Percentiles rank a stretch among this genome's conserved stretches.
phyloP scores from a whole-genome alignment of 2,888 invertebrate genomes.

The Ectobius pallidus region DNA sequence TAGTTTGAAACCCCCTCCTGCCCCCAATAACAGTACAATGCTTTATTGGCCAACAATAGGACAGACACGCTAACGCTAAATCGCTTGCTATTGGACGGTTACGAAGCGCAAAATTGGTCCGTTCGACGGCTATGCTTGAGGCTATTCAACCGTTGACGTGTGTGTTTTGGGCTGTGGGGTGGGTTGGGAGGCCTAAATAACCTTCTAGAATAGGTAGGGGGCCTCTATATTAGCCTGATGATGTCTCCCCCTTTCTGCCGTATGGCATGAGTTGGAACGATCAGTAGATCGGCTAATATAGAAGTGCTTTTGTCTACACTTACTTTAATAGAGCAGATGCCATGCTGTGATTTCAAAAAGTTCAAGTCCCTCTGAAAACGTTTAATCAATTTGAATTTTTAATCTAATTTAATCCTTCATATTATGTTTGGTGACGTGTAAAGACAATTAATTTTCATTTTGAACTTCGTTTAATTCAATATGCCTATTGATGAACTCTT shows the following conservation, averaged over 20 bases:
- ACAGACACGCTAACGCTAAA: conserved; percentile 37
- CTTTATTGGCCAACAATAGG: conserved; percentile 38
- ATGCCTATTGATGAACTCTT: too few species aligned
- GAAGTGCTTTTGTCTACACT: conserved; percentile 1
- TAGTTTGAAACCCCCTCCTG: background rate
- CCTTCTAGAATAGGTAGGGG: conserved; percentile 27
- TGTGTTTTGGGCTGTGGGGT: conserved; percentile 24
- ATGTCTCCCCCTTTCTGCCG: conserved; percentile 1
- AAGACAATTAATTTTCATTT: too few species aligned
- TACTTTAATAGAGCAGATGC: too few species aligned
- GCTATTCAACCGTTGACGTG: conserved; percentile 34
- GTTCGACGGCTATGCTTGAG: conserved; percentile 24
- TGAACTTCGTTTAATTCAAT: too few species aligned
- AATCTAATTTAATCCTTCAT: too few species aligned
- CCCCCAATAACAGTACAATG: conserved; percentile 35
- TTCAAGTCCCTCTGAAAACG: too few species aligned
- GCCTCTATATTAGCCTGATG: conserved; percentile 35
- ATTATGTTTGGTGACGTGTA: too few species aligned
- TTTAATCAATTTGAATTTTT: too few species aligned
- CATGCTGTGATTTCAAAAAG: too few species aligned
- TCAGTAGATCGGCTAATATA: background rate
- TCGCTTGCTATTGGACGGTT: conserved; percentile 37
- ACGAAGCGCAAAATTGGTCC: conserved; percentile 37
- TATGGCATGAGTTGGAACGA: background rate
- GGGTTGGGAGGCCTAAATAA: conserved; percentile 12